Evolutionary conservation across 2,888 invertebrate genomes (phyloP).

Genomic region (Coelopa pilipes): DNA sequence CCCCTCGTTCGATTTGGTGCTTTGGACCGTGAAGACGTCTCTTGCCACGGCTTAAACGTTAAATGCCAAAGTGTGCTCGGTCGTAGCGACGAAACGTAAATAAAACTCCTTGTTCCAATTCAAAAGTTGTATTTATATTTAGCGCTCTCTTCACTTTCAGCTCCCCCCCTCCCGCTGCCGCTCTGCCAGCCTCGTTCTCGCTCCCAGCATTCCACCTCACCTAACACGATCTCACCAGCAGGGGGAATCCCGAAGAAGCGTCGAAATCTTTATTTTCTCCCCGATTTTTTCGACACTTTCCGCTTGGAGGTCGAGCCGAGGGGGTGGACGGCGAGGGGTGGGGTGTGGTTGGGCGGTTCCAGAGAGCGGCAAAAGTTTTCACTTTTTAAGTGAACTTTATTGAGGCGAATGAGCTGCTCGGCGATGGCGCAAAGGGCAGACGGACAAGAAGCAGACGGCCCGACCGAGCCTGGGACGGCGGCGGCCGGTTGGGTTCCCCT

Average conservation of each 20-base stretch:
- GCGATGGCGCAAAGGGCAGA: not conserved
- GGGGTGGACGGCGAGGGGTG: too few species aligned
- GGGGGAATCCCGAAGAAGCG: not conserved
- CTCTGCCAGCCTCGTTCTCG: too few species aligned
- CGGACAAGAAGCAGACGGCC: not conserved
- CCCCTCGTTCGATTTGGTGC: too few species aligned
- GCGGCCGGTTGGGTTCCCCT: not conserved
- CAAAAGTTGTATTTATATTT: conserved; percentile 20
- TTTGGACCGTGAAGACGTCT: too few species aligned
- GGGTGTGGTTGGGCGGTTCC: too few species aligned
- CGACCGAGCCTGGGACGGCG: not conserved
- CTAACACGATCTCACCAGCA: too few species aligned
- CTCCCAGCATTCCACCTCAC: too few species aligned
- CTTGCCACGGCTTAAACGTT: not conserved
- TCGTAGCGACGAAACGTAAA: not conserved
- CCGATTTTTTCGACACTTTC: too few species aligned
- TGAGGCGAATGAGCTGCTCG: not conserved
- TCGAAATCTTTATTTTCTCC: not conserved
- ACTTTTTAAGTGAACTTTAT: conserved; percentile 14
- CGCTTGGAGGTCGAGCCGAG: too few species aligned
- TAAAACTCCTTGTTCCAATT: conserved; percentile 29
- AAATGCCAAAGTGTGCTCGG: not conserved
- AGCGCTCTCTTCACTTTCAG: not conserved
- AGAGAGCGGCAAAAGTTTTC: too few species aligned
- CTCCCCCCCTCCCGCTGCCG: too few species aligned